Base-by-base conservation (phyloP, 2,888 invertebrate species). In the Rhodophaea formosa region DNA sequence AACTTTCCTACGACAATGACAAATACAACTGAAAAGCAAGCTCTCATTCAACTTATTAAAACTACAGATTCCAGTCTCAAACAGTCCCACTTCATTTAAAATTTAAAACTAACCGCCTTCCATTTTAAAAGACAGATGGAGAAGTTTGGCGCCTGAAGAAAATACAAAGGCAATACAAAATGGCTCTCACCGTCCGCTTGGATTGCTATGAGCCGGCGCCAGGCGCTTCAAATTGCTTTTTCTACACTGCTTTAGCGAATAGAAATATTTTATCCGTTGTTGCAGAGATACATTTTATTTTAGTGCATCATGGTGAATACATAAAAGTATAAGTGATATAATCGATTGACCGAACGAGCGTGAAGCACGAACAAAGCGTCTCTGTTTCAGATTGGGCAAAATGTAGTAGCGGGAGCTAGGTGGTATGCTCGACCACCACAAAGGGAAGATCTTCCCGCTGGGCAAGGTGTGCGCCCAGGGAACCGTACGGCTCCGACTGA, bases 191-290 rank as follows among this genome's bases (percentile, higher is more conserved):
- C 53, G 65, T 65, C 64, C 62, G 65, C 60, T 56, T 66, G 72
- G 68, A 67, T 71, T 71, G 68, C 71, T 72, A 69, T 69, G 63
- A 72, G 63, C 62, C 55, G 62, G 61, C 59, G 62, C 59, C 67
- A 69, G 71, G 65, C 74, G 68, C 59, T 69, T 68, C 62, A 67
- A 74, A 72, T 74, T 71, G 69, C 70, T 70, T 72, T 68, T 64
- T 62, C 63, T 58, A 59, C 47, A 56, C 53, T 57, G 44, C 56
- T 52, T 53, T 46, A 57, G 57, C 53, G 62, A 62, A 65, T 61
- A 61, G 56, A 63, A 62, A 44, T 45, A 45, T 54, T 45, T 54
- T 58, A 58, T 61, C 53, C 55, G 51, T 56, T 59, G 59, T 67
- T 64, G 59, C 2, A 23, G 23, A 23, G 3, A 23, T 23, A 23